Evolutionary conservation across 1,140 invertebrate genomes (phyloP).

Genomic region (Drosophila punjabiensis): DNA sequence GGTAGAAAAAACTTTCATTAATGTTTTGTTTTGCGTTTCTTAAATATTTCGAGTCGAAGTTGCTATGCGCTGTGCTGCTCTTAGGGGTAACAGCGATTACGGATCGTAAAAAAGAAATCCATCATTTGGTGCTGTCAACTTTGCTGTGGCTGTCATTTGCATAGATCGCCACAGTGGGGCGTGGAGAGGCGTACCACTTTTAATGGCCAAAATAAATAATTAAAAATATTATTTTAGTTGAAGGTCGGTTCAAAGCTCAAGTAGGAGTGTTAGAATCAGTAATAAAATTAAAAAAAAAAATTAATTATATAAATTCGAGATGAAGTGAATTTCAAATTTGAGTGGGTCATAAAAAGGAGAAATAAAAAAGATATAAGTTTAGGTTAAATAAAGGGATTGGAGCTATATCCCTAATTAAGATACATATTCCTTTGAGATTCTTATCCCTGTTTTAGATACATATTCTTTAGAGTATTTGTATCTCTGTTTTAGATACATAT

Average conservation of each 20-base stretch:
- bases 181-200: not conserved
- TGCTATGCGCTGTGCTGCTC: conserved; percentile 52
- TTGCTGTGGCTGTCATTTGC: conserved; percentile 21
- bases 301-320: not conserved
- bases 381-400: not conserved
- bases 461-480: no score
- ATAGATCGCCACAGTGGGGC: conserved; percentile 51
- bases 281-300: not conserved
- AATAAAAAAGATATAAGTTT: not conserved
- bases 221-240: not conserved
- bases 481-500: not conserved
- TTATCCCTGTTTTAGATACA: no score
- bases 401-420: not conserved
- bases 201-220: not conserved
- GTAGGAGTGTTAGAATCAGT: not conserved
- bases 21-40: conserved; percentile 53
- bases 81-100: conserved; percentile 57
- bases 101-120: conserved; percentile 77
- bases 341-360: not conserved
- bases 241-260: conserved; percentile 1
- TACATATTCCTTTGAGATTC: not conserved
- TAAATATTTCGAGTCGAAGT: conserved; percentile 61
- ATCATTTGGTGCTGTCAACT: conserved; percentile 65
- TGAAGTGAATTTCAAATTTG: not conserved
- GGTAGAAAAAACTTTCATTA: conserved; percentile 71